Base-by-base conservation (phyloP, 2,888 invertebrate genomes). In the Seira musarum region DNA sequence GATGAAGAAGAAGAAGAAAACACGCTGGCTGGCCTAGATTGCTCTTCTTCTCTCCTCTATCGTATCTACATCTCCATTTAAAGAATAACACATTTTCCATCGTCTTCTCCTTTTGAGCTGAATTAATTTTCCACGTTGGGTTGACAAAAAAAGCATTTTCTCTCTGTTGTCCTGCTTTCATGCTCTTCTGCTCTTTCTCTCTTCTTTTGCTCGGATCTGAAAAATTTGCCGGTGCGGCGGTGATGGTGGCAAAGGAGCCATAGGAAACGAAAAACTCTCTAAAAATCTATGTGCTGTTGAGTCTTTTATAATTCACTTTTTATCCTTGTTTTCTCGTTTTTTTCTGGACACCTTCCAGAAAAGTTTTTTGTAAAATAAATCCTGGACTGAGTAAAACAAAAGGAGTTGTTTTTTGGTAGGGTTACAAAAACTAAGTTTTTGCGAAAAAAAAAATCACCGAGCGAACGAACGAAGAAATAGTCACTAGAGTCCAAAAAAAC, bases 271-370 rank as follows among this genome's bases (percentile, higher is more conserved):
- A 22, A 67, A 21, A 67, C 21, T 49, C 25, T 35, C n/a, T n/a
- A n/a, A n/a, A n/a, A 30, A 60, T 40, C 40, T 40, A 40, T 40
- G 40, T 40, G 40, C 40, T 22, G 25, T 21, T 57, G 71, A 78
- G 57, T 66, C 67, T 65, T 71, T 63, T 78, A 61, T 71, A 78
- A 78, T 78, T 71, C 71, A 71, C 71, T 71, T 78, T 77, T 77
- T 77, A 76, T 76, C 70, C 70, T 25, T 64, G 19, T 70, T 64
- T 76, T 66, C 46, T 60, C 67, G n/a, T 65, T 25, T 25, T 17
- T 66, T 72, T 60, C 78, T 78, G 78, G 78, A 78, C 67, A 66
- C 66, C 66, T 78, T 78, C 78, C 78, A 78, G 78, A 40, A 78
- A 77, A 77, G 72, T 81, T 76, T 35, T 68, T 60, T 19, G 53